A percentile compares a stretch with the other conserved stretches of the same genome.
These are phyloP conservation scores for Drosophila pallidifrons DNA, from an alignment of 1,140 invertebrate species.

Conservation along the genomic window DNA sequence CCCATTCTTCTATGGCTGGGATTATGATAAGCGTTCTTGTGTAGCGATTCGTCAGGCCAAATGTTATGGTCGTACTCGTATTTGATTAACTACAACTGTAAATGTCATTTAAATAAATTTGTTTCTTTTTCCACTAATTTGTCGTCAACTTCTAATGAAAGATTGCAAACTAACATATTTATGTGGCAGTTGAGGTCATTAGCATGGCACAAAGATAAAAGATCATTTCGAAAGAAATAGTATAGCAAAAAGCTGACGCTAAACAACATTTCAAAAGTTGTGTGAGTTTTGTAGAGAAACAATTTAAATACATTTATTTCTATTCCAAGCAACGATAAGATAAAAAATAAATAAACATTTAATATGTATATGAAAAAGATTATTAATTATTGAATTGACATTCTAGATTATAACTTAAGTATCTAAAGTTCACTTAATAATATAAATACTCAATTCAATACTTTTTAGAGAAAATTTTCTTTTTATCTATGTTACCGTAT, in stretches of 20 bases:
- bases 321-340: not conserved
- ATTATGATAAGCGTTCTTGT: slow-evolving; percentile 69
- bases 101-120: slow-evolving; percentile 7
- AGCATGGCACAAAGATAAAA: not conserved
- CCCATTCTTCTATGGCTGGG: slow-evolving; percentile 76
- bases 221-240: not conserved
- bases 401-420: not conserved
- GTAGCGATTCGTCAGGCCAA: slow-evolving; percentile 61
- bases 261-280: not conserved
- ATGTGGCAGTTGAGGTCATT: not conserved
- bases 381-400: not conserved
- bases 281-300: not conserved
- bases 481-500: too few species aligned
- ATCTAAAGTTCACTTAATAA: not conserved
- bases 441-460: too few species aligned
- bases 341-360: not conserved
- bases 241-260: not conserved
- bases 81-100: not conserved
- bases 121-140: not conserved
- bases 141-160: not conserved
- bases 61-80: slow-evolving; percentile 49
- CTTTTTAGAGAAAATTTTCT: too few species aligned
- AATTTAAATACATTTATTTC: not conserved
- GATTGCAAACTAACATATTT: not conserved
- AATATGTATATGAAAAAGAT: not conserved